A percentile compares a stretch with the other conserved stretches of the same genome.
phyloP scores from a whole-genome alignment of 2,888 invertebrate genomes.

The Nemotelus pantherinus region DNA sequence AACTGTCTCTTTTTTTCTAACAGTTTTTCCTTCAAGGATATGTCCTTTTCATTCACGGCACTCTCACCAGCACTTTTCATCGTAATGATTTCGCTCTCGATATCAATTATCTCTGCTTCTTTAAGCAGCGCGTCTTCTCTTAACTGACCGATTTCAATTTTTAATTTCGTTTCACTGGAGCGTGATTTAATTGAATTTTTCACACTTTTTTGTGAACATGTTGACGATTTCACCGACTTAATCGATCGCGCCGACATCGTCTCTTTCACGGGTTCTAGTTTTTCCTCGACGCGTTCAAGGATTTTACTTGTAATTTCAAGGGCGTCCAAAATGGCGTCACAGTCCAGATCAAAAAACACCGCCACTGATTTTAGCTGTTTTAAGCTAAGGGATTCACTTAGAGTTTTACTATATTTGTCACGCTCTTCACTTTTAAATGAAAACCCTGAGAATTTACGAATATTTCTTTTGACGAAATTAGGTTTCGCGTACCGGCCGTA shows the following conservation, averaged over 20 bases:
- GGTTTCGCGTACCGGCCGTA: neutral
- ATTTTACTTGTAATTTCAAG: neutral
- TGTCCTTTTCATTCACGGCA: neutral
- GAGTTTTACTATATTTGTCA: neutral
- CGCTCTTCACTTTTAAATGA: neutral
- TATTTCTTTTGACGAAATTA: neutral
- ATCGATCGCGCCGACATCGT: too few species aligned
- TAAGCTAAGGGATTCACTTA: conserved; percentile 3
- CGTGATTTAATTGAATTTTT: too few species aligned
- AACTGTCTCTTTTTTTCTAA: neutral
- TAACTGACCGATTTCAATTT: neutral
- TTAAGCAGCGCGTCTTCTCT: neutral
- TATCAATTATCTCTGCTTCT: neutral
- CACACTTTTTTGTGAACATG: too few species aligned
- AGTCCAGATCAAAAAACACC: neutral
- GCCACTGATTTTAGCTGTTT: neutral
- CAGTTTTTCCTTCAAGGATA: neutral
- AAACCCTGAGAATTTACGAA: conserved; percentile 4
- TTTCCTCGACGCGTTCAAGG: neutral
- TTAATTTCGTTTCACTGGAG: neutral
- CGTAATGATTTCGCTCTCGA: neutral
- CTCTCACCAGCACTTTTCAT: neutral
- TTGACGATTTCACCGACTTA: too few species aligned
- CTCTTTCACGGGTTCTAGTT: too few species aligned
- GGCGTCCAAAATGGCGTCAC: neutral